Conservation (phyloP, 2,888 invertebrate genomes). For the Drosophila nigritarsus region DNA sequence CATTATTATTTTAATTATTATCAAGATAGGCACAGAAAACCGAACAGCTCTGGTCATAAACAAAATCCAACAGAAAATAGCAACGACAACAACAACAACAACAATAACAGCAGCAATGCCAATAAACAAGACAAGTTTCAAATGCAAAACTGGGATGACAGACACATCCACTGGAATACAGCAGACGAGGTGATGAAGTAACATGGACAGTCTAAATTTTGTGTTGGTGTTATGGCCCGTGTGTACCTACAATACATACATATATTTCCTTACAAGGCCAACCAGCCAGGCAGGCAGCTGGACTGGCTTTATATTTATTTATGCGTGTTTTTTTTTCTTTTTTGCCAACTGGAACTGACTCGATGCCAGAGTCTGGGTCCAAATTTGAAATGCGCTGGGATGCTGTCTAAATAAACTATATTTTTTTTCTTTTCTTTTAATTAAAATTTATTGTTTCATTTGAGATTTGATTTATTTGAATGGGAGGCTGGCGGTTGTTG, state of each 20-base stretch:
- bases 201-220: constrained; percentile 64
- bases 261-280: constrained; percentile 66
- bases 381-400: constrained; percentile 19
- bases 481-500: constrained; percentile 19
- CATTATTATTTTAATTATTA: constrained; percentile 68
- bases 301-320: constrained; percentile 35
- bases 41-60: constrained; percentile 13
- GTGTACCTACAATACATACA: constrained; percentile 5
- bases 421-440: constrained; percentile 1
- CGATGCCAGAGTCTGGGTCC: constrained; percentile 1
- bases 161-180: constrained; percentile 17
- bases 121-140: constrained; percentile 47
- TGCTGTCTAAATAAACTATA: constrained; percentile 43
- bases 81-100: constrained; percentile 12
- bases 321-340: background rate
- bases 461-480: constrained; percentile 70
- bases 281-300: constrained; percentile 55
- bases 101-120: background rate
- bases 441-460: constrained; percentile 29
- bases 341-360: constrained; percentile 34
- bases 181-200: constrained; percentile 65
- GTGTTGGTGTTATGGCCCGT: constrained; percentile 14
- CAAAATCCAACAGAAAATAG: constrained; percentile 13
- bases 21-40: constrained; percentile 38
- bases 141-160: constrained; percentile 63